Conservation (phyloP, 2,113 vertebrate genomes). For the Sitta europaea region DNA sequence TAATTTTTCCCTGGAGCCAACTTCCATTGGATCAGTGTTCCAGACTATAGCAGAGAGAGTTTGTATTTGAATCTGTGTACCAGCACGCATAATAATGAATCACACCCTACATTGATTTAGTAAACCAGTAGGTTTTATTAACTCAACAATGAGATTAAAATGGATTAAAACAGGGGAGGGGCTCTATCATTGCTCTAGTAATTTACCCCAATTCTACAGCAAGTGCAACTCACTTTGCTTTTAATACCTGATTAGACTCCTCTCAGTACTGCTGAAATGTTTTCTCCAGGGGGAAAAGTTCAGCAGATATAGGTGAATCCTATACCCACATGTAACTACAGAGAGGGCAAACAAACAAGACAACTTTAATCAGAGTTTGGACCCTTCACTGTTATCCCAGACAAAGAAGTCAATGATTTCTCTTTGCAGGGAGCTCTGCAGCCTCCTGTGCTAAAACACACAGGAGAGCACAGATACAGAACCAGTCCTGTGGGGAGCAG, state of each 20-base stretch:
- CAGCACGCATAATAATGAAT: constrained; percentile 13
- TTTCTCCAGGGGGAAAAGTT: not conserved
- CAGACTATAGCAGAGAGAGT: not conserved
- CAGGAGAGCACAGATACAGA: not conserved
- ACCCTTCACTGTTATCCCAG: not conserved
- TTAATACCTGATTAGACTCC: not conserved
- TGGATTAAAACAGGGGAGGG: constrained; percentile 44
- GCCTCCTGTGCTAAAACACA: not conserved
- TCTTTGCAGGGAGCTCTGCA: not conserved
- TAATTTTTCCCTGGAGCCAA: constrained; percentile 41
- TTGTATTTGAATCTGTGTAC: not conserved
- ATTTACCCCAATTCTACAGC: constrained; percentile 28
- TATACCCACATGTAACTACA: not conserved
- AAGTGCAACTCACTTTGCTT: constrained; percentile 6
- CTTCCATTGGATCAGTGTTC: constrained; percentile 26
- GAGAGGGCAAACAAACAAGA: not conserved
- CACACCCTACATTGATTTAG: constrained; percentile 49
- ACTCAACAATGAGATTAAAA: constrained; percentile 59
- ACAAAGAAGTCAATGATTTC: not conserved
- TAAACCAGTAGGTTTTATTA: constrained; percentile 62
- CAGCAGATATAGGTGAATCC: not conserved
- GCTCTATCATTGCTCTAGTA: constrained; percentile 13
- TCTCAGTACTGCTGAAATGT: not conserved
- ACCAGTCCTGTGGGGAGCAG: not conserved
- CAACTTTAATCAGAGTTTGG: not conserved